Base-by-base conservation (phyloP, 2,113 vertebrate species). In the Ciconia maguari region DNA sequence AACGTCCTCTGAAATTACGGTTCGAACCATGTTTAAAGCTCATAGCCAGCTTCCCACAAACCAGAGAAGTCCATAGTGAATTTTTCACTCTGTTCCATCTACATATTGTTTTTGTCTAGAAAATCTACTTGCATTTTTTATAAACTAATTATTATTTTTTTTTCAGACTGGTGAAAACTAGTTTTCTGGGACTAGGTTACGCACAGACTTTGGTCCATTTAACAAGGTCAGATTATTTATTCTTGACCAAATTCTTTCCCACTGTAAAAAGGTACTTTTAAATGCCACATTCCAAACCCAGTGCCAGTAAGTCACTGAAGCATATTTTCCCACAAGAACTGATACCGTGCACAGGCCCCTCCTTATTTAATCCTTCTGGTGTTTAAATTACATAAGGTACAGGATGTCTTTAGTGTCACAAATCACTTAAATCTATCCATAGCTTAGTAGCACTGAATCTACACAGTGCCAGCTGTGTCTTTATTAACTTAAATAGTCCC, bases 311-410 rank as follows among this genome's bases (percentile, higher is more conserved):
- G 97, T 98, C 98, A 98, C 96, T 98, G 98, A 98, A 98, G 98
- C 98, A 98, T 98, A 98, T 98, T 98, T 99, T 98, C 98, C 98
- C 98, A 98, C 98, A 98, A 98, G 98, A 98, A 98, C 97, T 98
- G 98, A 98, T 98, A 98, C 85, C 75, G 44, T 85, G 96, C 84
- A 95, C 87, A 75, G 95, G 96, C 93, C 92, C 94, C 94, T 97
- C 97, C 97, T 97, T 96, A 80, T 94, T 96, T 96, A 94, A 94
- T 96, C 96, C 92, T 94, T 93, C 93, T 95, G 27, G 92, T 51
- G 82, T 97, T 95, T 92, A 72, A 94, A 94, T 95, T 90, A 96
- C 91, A 94, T 94, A 96, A 98, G 90, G 91, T 90, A 57, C 78
- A 97, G 34, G 69, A 51, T 96, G 83, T 41, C 62, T 88, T 89